Evolutionary conservation across 2,797 vertebrate genomes (phyloP).

Genomic region (Gorsachius magnificus): DNA sequence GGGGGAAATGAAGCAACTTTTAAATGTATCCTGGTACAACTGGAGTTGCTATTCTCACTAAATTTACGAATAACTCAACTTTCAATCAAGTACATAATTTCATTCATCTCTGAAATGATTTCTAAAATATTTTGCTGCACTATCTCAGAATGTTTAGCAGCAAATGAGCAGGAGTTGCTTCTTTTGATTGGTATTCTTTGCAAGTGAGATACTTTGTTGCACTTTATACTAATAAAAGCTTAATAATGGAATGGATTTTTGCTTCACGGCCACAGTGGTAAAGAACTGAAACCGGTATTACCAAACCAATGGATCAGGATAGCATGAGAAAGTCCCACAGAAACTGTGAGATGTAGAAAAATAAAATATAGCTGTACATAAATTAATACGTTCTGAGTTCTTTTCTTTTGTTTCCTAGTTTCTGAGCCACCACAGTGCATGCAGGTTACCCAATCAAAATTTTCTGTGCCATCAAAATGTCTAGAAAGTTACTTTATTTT

Average conservation of each 20-base stretch:
- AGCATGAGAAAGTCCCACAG: background rate
- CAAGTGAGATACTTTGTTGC: background rate
- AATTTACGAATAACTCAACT: background rate
- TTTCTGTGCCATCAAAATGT: background rate
- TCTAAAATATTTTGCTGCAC: background rate
- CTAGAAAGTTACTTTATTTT: background rate
- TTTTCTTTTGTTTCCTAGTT: background rate
- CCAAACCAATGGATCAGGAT: background rate
- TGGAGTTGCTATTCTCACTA: background rate
- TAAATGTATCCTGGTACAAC: background rate
- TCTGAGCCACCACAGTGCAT: background rate
- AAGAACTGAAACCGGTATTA: background rate
- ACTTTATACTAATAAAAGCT: background rate
- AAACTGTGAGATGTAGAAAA: background rate
- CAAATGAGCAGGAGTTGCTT: background rate
- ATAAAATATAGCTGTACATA: background rate
- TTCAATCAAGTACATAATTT: background rate
- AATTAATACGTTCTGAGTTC: background rate
- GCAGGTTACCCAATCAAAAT: background rate
- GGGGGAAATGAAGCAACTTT: background rate
- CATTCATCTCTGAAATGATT: background rate
- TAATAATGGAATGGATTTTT: background rate
- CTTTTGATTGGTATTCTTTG: background rate
- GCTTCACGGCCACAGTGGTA: background rate
- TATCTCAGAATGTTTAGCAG: background rate